Evolutionary conservation across 2,113 vertebrate species (phyloP).

Genomic region (Ammodramus savannarum): DNA sequence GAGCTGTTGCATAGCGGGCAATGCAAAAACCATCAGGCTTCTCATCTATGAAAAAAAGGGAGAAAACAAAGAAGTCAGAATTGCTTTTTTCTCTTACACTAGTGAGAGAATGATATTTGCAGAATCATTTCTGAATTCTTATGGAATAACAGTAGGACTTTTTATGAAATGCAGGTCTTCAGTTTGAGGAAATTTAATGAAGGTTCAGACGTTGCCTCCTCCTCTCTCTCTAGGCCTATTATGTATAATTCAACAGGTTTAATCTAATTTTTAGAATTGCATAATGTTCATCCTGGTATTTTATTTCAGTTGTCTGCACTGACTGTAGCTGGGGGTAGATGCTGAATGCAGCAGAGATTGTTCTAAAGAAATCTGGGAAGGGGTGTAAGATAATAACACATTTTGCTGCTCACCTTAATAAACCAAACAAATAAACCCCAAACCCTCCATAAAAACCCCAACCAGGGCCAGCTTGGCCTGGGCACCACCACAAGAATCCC

Average conservation of each 20-base stretch:
- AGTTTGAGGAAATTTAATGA: not conserved
- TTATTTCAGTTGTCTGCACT: not conserved
- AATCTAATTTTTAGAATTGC: not conserved
- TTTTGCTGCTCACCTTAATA: not conserved
- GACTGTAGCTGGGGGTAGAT: not conserved
- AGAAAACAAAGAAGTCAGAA: not conserved
- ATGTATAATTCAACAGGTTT: not conserved
- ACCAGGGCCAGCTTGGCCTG: not conserved
- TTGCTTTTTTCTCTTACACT: not conserved
- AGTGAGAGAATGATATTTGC: not conserved
- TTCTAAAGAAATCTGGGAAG: not conserved
- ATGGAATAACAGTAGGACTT: not conserved
- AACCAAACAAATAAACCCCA: not conserved
- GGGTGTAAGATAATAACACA: not conserved
- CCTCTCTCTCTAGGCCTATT: not conserved
- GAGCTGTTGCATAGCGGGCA: conserved; percentile 83
- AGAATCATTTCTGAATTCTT: not conserved
- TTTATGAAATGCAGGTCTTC: not conserved
- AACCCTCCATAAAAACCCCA: not conserved
- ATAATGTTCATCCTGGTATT: not conserved
- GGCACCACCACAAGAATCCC: not conserved
- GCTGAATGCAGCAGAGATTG: not conserved
- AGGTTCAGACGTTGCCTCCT: not conserved
- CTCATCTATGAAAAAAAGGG: conserved; percentile 70
- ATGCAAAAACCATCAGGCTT: conserved; percentile 81